Base-by-base conservation (phyloP, 2,113 vertebrate genomes). In the Pithys albifrons region DNA sequence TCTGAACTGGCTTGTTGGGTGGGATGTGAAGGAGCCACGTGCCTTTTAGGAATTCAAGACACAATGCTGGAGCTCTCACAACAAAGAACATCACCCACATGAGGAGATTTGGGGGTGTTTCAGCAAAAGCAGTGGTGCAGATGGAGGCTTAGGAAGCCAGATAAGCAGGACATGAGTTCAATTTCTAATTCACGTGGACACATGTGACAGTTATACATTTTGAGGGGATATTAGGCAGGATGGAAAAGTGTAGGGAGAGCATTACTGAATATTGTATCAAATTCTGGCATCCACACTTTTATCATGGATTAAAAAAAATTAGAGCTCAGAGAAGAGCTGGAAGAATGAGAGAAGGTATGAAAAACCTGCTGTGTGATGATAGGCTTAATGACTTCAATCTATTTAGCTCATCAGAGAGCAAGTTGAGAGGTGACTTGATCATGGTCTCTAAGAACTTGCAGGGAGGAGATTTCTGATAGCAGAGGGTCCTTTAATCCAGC, bases 301-400 rank as follows among this genome's bases (percentile, higher is more conserved):
- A 95, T 95, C 89, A n/a, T 4, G 76, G 94, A 95, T 95, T 95
- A 78, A 89, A 89, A 92, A 96, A 90, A 73, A 94, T 72, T 83
- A 84, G 15, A 85, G 67, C 90, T 96, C 93, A 84, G 88, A 90
- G 83, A 95, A 96, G 91, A 96, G 75, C 75, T 88, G 67, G 81
- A 84, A 94, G 86, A 91, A 64, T 45, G 76, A 90, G 43, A 90
- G 90, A 90, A 93, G 81, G 88, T 77, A 85, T 94, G 72, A 73
- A 67, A 86, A 48, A 93, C 90, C 92, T 96, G 88, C 92, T 82
- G 65, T 75, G 79, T 10, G 64, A 88, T 95, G 93, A 95, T 88
- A 96, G 96, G 90, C 88, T 96, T 96, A 95, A 96, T 85, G 89
- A 93, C 73, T 96, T 83, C 95, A 83, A 95, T 93, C 95, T 97